These are phyloP conservation scores for Chiloscyllium plagiosum DNA, from an alignment of 2,113 vertebrate genomes.

Conservation along the genomic window DNA sequence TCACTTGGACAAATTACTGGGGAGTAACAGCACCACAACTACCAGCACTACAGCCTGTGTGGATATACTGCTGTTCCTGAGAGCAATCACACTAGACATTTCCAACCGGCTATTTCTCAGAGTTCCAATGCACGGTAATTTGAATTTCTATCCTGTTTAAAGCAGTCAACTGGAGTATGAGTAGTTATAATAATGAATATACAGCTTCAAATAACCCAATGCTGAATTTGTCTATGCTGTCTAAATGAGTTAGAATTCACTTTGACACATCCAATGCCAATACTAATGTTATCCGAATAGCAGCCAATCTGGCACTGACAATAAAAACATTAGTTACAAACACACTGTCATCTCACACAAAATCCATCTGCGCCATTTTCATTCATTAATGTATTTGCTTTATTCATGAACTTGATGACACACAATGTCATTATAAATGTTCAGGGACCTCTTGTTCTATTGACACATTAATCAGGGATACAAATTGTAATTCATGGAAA, in stretches of 20 bases:
- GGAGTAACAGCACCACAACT: too few species aligned
- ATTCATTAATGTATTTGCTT: neutral
- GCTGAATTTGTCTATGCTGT: neutral
- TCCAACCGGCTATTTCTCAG: constrained; percentile 80
- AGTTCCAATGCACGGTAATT: constrained; percentile 76
- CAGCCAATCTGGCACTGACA: neutral
- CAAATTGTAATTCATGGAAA: neutral
- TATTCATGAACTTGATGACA: neutral
- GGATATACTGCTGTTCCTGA: constrained; percentile 71
- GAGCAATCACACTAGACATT: constrained; percentile 77
- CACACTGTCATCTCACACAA: neutral
- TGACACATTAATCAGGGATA: constrained; percentile 10
- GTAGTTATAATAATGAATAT: neutral
- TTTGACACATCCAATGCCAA: neutral
- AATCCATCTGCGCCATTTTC: neutral
- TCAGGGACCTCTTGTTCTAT: neutral
- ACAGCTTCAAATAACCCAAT: neutral
- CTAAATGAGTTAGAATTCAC: neutral
- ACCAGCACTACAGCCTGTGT: constrained; percentile 43
- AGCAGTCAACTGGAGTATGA: neutral
- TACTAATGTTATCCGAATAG: neutral
- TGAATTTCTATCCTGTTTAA: neutral
- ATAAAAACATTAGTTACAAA: neutral
- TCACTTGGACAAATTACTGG: constrained; percentile 59
- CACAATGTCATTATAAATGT: neutral